A percentile compares a stretch with the other conserved stretches of the same genome.
phyloP scores from a whole-genome alignment of 2,888 invertebrate species.

The Helobdella robusta region DNA sequence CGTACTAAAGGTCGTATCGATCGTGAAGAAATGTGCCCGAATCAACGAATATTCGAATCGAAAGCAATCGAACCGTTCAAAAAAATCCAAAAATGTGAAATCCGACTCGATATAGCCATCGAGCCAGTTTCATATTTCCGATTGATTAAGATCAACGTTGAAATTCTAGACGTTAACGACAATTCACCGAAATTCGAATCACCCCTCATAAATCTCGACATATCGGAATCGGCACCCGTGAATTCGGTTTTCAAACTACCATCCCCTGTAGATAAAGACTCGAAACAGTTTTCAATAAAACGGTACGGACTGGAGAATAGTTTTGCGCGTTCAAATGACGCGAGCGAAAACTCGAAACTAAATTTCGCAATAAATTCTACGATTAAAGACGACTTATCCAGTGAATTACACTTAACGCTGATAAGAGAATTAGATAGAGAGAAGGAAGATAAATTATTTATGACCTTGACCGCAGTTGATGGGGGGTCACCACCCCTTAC shows the following conservation, averaged over 20 bases:
- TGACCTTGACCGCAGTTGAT: constrained; percentile 7
- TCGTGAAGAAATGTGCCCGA: constrained; percentile 6
- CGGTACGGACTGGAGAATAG: constrained; percentile 8
- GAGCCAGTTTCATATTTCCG: background rate
- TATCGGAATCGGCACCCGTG: background rate
- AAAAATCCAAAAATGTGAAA: background rate
- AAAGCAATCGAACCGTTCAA: too few species aligned
- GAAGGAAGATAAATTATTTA: background rate
- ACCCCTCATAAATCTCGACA: background rate
- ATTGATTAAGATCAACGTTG: background rate
- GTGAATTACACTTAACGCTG: background rate
- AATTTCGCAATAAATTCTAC: background rate
- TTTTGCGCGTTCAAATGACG: background rate
- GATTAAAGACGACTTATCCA: constrained; percentile 1
- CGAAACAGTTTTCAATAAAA: background rate
- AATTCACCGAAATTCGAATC: constrained; percentile 1
- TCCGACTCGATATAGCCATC: constrained; percentile 5
- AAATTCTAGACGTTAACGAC: background rate
- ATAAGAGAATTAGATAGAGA: background rate
- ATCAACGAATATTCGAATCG: too few species aligned
- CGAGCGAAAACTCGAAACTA: background rate
- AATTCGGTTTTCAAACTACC: background rate
- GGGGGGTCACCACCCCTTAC: constrained; percentile 16
- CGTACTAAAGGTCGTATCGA: constrained; percentile 2
- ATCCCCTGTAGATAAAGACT: background rate